Conservation (phyloP, 1,140 invertebrate genomes). For the Micrasema minimum region DNA sequence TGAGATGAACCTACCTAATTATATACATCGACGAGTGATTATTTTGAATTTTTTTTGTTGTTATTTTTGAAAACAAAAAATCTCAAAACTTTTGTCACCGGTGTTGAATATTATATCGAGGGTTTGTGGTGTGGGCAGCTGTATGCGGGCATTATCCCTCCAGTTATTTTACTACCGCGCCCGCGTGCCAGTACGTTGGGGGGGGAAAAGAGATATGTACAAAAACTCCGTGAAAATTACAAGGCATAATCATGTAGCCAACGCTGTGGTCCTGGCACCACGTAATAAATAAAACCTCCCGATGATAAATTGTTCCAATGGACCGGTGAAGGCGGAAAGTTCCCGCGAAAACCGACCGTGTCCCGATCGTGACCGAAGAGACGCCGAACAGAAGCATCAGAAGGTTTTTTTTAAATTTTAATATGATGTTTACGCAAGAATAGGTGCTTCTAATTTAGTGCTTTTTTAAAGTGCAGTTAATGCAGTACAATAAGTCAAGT, state of each 20-base stretch:
- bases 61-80: slow-evolving; percentile 9
- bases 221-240: slow-evolving; percentile 35
- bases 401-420: too few relatives aligned
- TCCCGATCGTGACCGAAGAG: neutral
- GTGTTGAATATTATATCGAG: neutral
- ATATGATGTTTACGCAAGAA: too few relatives aligned
- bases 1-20: too few relatives aligned
- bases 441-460: too few relatives aligned
- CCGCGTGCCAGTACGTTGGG: neutral
- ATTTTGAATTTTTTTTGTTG: too few relatives aligned
- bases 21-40: too few relatives aligned
- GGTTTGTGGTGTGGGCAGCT: slow-evolving; percentile 1
- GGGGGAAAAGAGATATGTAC: slow-evolving; percentile 16
- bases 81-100: neutral
- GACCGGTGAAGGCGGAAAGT: slow-evolving; percentile 17
- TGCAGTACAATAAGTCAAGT: too few relatives aligned
- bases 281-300: slow-evolving; percentile 37
- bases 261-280: slow-evolving; percentile 20
- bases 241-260: slow-evolving; percentile 27
- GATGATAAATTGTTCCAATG: slow-evolving; percentile 38
- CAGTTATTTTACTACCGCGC: slow-evolving; percentile 21
- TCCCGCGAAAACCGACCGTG: slow-evolving; percentile 10
- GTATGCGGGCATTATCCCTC: slow-evolving; percentile 22
- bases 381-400: neutral
- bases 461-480: too few relatives aligned